Evolutionary conservation across 2,113 vertebrate species (phyloP).

Genomic region (Sinosuthora webbiana): DNA sequence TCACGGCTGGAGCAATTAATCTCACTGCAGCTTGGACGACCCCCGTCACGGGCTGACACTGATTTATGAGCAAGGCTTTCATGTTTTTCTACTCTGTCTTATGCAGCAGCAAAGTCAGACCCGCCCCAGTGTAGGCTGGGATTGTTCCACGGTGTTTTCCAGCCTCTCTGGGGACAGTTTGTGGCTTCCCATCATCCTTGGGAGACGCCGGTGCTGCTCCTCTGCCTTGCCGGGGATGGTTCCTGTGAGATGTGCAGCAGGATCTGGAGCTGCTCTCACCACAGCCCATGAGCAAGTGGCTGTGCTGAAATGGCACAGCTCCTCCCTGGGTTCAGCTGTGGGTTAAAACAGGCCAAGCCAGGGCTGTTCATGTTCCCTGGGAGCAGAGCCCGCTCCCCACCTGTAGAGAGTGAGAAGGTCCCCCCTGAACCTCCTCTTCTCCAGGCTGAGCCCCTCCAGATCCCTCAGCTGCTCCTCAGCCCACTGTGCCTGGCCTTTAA

Average conservation of each 20-base stretch:
- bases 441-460: neutral
- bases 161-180: neutral
- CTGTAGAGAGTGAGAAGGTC: fast-evolving
- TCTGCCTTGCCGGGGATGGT: neutral
- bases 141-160: fast-evolving
- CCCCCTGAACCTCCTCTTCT: neutral
- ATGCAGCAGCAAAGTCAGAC: neutral
- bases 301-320: neutral
- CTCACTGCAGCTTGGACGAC: neutral
- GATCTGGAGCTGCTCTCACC: neutral
- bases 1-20: neutral
- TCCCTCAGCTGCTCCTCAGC: neutral
- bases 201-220: fast-evolving
- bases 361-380: neutral
- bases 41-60: neutral
- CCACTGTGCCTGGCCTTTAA: fast-evolving
- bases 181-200: fast-evolving
- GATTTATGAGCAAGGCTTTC: neutral
- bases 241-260: neutral
- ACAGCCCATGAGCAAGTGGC: fast-evolving
- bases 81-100: neutral
- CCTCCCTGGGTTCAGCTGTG: neutral
- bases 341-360: fast-evolving
- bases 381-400: neutral
- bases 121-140: neutral